These are phyloP conservation scores for Pseudomugil tenellus DNA, from an alignment of 2,797 vertebrate genomes.

Conservation along the genomic window DNA sequence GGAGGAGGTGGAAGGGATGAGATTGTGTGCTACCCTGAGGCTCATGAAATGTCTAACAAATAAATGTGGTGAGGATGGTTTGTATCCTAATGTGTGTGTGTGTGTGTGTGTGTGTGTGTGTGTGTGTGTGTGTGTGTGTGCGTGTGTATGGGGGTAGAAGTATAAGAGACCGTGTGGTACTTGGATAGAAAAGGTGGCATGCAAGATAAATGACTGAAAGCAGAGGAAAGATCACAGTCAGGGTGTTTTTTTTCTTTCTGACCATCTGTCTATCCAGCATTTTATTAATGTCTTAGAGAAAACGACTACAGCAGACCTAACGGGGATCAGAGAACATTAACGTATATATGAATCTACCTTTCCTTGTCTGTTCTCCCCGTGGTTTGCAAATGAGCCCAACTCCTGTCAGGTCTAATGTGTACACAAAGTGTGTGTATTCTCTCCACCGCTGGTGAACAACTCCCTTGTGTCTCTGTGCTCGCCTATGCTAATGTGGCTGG, in stretches of 20 bases:
- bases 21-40: constrained; percentile 14
- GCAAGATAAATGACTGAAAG: constrained; percentile 19
- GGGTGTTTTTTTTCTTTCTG: constrained; percentile 7
- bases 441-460: constrained; percentile 35
- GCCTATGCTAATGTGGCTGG: constrained; percentile 54
- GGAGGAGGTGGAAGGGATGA: neutral
- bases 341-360: constrained; percentile 24
- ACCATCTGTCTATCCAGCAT: neutral
- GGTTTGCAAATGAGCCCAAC: constrained; percentile 21
- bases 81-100: constrained; percentile 3
- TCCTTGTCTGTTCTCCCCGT: constrained; percentile 3
- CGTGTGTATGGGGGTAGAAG: constrained; percentile 13
- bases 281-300: neutral
- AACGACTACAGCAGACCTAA: constrained; percentile 35
- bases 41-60: constrained; percentile 32
- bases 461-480: constrained; percentile 39
- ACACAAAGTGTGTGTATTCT: constrained; percentile 21
- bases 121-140: constrained; percentile 1
- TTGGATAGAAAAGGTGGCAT: constrained; percentile 13
- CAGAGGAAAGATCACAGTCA: neutral
- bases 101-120: constrained; percentile 4
- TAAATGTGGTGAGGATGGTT: constrained; percentile 27
- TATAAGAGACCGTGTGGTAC: neutral
- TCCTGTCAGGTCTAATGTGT: constrained; percentile 29
- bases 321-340: constrained; percentile 11